Evolutionary conservation across 2,888 invertebrate genomes (phyloP).

Genomic region (Caenorhabditis wallacei): DNA sequence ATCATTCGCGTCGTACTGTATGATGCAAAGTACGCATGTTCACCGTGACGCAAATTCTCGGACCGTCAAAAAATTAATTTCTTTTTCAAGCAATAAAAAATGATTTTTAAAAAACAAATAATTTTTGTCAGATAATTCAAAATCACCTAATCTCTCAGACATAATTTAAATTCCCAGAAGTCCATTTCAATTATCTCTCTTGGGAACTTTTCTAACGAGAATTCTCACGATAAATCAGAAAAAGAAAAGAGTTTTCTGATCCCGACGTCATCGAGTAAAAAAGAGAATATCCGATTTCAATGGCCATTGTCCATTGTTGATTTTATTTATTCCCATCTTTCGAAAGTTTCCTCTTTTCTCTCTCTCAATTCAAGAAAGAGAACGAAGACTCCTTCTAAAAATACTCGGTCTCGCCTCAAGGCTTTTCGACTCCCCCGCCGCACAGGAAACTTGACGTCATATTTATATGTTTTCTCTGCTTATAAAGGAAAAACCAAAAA

Average conservation of each 20-base stretch:
- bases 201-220: neutral
- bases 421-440: conserved; percentile 37
- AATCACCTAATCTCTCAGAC: neutral
- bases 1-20: too few relatives aligned
- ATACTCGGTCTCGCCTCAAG: conserved; percentile 22
- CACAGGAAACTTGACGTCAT: conserved; percentile 40
- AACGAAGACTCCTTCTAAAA: conserved; percentile 43
- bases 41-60: too few relatives aligned
- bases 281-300: neutral
- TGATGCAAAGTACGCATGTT: too few relatives aligned
- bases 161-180: neutral
- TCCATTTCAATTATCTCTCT: neutral
- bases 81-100: too few relatives aligned
- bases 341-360: conserved; percentile 17
- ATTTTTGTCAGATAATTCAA: too few relatives aligned
- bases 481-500: neutral
- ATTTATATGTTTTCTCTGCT: conserved; percentile 11
- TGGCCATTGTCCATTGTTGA: conserved; percentile 14
- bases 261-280: neutral
- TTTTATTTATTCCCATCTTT: conserved; percentile 18
- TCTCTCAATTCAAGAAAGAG: conserved; percentile 6
- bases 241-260: conserved; percentile 8
- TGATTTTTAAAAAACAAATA: too few relatives aligned
- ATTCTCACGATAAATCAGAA: conserved; percentile 2
- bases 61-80: too few relatives aligned